Evolutionary conservation across 2,113 vertebrate genomes (phyloP), one percentile per base, ranked within the genome.

Genomic region (Pitta sordida): DNA sequence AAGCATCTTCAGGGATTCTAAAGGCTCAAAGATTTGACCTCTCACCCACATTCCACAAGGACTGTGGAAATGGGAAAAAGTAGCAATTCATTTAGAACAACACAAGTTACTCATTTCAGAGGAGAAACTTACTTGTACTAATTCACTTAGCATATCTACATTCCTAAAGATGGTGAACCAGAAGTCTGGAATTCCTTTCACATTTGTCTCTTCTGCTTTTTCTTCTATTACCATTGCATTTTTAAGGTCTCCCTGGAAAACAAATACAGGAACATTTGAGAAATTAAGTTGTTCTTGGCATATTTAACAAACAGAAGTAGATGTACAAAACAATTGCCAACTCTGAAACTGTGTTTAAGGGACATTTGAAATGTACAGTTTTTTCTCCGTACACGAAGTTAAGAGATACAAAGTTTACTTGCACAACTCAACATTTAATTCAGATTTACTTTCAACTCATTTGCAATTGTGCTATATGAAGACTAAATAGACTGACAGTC

Each of bases 111-210:
- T 65, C 2, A 36, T 56, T 51, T 39, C 36, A 43, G 26, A 65
- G 24, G 3, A 62, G 32, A 63, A 41, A 67, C 94, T 96, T 95
- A 99, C 99, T 98, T 99, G 99, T 41, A 99, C 98, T 97, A 99
- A 97, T 95, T 99, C 99, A 77, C 98, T 99, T 82, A 99, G 98
- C 99, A 99, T 99, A 94, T 99, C 99, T 94, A 99, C 99, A 13
- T 98, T 99, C 95, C 98, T 99, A 94, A 99, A 99, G 96, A 99
- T 99, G 67, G 99, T 99, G 58, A 99, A 98, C 99, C 99, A 99
- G 97, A 99, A 99, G 90, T 99, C 99, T 4, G 99, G 99, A 74
- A 99, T 99, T 93, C 99, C 99, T 97, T 98, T 99, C 46, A 98
- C 97, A 85, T 98, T 98, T 71, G 98, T 97, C 81, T 98, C 98